Evolutionary conservation across 2,797 vertebrate species (phyloP).

Genomic region (Paedocypris micromegethes): DNA sequence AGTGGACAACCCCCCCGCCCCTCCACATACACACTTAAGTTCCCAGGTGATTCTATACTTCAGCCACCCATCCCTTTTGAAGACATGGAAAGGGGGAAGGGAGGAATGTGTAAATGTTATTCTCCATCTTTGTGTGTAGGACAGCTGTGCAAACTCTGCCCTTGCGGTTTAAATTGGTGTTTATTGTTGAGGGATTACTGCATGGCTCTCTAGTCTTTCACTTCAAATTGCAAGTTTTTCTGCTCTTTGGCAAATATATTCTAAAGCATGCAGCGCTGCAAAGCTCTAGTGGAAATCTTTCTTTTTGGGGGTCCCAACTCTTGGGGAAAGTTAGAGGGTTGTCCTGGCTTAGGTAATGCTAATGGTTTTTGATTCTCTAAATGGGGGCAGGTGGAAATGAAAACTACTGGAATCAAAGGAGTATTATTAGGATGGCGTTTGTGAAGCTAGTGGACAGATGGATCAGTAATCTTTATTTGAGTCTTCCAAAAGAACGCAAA

Average conservation of each 20-base stretch:
- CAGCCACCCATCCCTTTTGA: slow-evolving; percentile 42
- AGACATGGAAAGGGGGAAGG: slow-evolving; percentile 33
- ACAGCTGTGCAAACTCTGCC: slow-evolving; percentile 61
- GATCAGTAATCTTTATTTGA: slow-evolving; percentile 41
- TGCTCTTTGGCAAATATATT: slow-evolving; percentile 41
- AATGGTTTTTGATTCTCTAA: slow-evolving; percentile 36
- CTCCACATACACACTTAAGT: slow-evolving; percentile 38
- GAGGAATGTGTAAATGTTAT: slow-evolving; percentile 57
- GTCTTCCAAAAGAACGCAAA: slow-evolving; percentile 26
- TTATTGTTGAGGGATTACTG: slow-evolving; percentile 58
- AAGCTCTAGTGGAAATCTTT: slow-evolving; percentile 28
- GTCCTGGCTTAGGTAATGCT: slow-evolving; percentile 42
- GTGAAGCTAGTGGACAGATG: slow-evolving; percentile 51
- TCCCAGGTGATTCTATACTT: slow-evolving; percentile 49
- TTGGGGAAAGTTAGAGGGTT: slow-evolving; percentile 35
- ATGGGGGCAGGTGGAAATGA: slow-evolving; percentile 41
- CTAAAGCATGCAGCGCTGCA: slow-evolving; percentile 34
- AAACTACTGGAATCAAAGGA: slow-evolving; percentile 44
- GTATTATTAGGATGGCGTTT: slow-evolving; percentile 43
- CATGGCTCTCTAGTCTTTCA: slow-evolving; percentile 44
- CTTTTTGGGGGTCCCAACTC: slow-evolving; percentile 29
- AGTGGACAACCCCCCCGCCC: slow-evolving; percentile 19
- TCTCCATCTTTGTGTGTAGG: slow-evolving; percentile 51
- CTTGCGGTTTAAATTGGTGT: slow-evolving; percentile 49
- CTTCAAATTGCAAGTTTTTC: slow-evolving; percentile 32